phyloP scores from a whole-genome alignment of 2,113 vertebrate genomes.

The Cryptomyrus ogoouensis region DNA sequence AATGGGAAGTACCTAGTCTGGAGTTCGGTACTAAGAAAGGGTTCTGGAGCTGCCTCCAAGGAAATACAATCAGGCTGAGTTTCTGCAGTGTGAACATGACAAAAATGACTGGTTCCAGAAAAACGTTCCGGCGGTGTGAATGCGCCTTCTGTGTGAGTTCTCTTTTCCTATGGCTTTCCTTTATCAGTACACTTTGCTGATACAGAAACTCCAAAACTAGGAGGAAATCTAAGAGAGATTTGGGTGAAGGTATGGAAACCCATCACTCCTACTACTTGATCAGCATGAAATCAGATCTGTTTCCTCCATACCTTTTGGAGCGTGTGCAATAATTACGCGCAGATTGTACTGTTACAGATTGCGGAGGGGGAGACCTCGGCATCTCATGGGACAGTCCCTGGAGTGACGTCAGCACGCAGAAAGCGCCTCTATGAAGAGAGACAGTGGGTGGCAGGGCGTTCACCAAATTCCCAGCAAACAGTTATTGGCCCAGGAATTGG shows the following conservation, averaged over 20 bases:
- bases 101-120: neutral
- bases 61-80: neutral
- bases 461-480: neutral
- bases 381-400: neutral
- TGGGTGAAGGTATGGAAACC: neutral
- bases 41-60: neutral
- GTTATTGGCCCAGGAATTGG: neutral
- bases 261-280: neutral
- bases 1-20: neutral
- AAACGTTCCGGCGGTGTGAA: neutral
- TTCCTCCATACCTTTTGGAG: neutral
- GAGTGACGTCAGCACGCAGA: neutral
- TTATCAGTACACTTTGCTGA: neutral
- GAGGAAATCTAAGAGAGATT: neutral
- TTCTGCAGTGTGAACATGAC: neutral
- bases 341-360: neutral
- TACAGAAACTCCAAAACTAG: neutral
- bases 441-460: neutral
- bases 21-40: neutral
- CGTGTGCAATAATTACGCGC: neutral
- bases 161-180: neutral
- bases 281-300: neutral
- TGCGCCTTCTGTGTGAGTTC: neutral
- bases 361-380: neutral
- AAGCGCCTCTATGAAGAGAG: neutral